Evolutionary conservation across 2,113 vertebrate genomes (phyloP).

Genomic region (Pteronura brasiliensis): DNA sequence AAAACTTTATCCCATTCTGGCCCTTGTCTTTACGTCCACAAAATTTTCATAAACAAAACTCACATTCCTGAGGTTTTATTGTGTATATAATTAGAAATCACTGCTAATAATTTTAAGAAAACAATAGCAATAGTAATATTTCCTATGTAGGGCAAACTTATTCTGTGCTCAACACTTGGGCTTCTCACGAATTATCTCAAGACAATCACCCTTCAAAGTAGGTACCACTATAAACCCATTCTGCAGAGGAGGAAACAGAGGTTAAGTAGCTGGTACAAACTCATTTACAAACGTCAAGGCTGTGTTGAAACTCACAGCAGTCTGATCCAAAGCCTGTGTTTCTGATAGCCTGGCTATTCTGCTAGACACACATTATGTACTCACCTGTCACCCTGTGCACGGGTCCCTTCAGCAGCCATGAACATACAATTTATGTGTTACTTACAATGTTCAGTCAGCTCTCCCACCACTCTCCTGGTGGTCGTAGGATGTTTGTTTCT

Average conservation of each 20-base stretch:
- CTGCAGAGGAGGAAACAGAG: not conserved
- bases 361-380: not conserved
- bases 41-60: not conserved
- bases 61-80: not conserved
- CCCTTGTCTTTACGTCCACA: not conserved
- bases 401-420: not conserved
- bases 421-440: not conserved
- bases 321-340: not conserved
- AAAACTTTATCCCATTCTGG: not conserved
- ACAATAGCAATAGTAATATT: not conserved
- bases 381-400: not conserved
- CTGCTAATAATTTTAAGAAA: not conserved
- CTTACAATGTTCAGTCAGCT: not conserved
- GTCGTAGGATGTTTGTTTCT: not conserved
- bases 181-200: not conserved
- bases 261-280: not conserved
- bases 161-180: not conserved
- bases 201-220: not conserved
- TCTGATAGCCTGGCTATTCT: not conserved
- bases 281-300: not conserved
- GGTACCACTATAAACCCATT: not conserved
- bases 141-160: not conserved
- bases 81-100: constrained; percentile 6
- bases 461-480: not conserved
- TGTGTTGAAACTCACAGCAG: not conserved